Conservation (phyloP, 37 sponge, comb jelly and placozoan species). For the Spongilla lacustris region DNA sequence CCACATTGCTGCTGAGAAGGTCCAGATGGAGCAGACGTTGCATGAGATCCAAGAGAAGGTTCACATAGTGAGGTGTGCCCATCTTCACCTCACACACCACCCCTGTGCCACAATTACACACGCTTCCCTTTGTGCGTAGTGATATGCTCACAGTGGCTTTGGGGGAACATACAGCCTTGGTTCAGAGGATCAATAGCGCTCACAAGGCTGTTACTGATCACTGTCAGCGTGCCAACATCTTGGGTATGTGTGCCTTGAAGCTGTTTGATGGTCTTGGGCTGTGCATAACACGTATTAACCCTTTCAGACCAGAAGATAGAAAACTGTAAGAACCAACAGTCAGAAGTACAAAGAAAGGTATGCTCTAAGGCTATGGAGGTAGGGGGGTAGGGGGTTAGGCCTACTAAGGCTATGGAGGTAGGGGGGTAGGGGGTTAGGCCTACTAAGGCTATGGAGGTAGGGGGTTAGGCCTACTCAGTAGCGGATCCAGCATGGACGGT, state of each 20-base stretch:
- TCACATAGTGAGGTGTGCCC: not conserved
- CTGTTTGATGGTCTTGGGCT: too few species aligned
- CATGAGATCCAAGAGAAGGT: slow-evolving; percentile 5
- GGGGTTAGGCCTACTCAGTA: too few species aligned
- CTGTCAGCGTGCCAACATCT: not conserved
- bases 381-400: not conserved
- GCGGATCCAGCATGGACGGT: too few species aligned
- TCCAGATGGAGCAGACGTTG: slow-evolving; percentile 5
- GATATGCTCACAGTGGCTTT: not conserved
- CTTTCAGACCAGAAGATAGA: not conserved
- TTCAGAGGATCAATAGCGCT: not conserved
- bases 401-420: not conserved
- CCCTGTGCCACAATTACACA: too few species aligned
- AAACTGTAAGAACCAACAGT: not conserved
- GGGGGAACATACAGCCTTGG: not conserved
- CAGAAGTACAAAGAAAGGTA: not conserved
- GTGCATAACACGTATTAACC: not conserved
- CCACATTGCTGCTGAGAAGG: slow-evolving; percentile 6
- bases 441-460: too few species aligned
- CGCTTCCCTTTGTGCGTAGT: not conserved
- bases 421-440: too few species aligned
- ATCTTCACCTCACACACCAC: not conserved
- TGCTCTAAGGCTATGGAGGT: not conserved
- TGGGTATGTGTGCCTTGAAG: not conserved
- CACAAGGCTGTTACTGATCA: not conserved